Evolutionary conservation across 2,797 vertebrate genomes (phyloP), one percentile per base, ranked within the genome.

Genomic region (Sylvia borin): DNA sequence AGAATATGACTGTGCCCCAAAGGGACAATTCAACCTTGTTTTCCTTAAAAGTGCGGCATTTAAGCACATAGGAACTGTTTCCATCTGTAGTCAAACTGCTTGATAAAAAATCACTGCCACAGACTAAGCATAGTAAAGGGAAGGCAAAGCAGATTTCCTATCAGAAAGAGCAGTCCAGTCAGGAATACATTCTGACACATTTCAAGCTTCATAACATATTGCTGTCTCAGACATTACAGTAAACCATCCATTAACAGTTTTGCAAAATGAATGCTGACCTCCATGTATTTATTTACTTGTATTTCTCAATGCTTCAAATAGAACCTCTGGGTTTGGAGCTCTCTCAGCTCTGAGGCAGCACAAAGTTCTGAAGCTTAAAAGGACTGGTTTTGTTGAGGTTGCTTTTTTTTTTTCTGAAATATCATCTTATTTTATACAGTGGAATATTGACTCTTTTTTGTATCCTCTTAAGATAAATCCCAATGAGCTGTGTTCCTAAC

Each of bases 121-220:
- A 8, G 55, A 70, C 70, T 82, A 88, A 88, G 66, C 26, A 71
- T 54, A 85, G 29, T 29, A 93, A 96, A 93, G 32, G 29, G n/a
- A 86, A 90, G 53, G 92, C 58, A 87, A 96, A 94, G 84, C 64
- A 93, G 88, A 96, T 96, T 96, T 95, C 70, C 74, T 80, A 77
- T 95, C 91, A 83, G 78, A 76, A 90, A 92, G 53, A 48, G 26
- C 92, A 96, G 73, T 94, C 88, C 92, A 72, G 87, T 92, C 91
- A 94, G 66, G 96, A 97, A 92, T 75, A 72, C 38, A 66, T 93
- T 95, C 85, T 87, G 76, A 93, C 90, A 92, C 77, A 80, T 95
- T 97, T 97, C 95, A 97, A 95, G 96, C 94, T 97, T 96, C 96
- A 80, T 94, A 95, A 96, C 77, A 77, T 97, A 96, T 93, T 93